Base-by-base conservation (phyloP, 2,797 vertebrate species). In the Anguilla megastoma region DNA sequence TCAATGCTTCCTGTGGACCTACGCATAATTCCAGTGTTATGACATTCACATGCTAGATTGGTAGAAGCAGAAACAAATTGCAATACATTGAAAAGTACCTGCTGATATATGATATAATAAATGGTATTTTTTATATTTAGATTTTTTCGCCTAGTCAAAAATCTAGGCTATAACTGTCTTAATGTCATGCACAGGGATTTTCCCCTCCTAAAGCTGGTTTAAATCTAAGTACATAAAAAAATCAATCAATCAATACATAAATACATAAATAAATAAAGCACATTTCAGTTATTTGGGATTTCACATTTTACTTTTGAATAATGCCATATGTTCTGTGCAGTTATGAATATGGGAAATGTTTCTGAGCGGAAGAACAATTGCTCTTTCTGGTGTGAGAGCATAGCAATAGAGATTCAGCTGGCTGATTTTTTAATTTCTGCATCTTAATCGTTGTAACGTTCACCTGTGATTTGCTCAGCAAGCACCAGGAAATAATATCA, bases 391-490 rank as follows among this genome's bases (percentile, higher is more conserved):
- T 24, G 24, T 82, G 45, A 50, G 52, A 50, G 56, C n/a, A 58
- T 36, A 16, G n/a, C 33, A 7, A 2, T 12, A 45, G 50, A 8
- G 10, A 36, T 54, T 85, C 48, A 41, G 21, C 30, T 88, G 91
- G 90, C 89, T 92, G 92, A 82, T 82, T 82, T 82, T 82, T 93
- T 89, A 90, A 93, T 92, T 94, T 92, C 91, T 92, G 90, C 91
- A 90, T 92, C 90, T 92, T 94, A 94, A 94, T 94, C 90, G 91
- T 87, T 48, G 45, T 50, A 82, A 80, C 33, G 80, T 91, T 92
- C 56, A 54, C 63, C 86, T 90, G 89, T 95, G 93, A 96, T 95
- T 94, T 95, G 91, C 89, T 89, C 90, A 90, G 91, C 89, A 87
- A 92, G 93, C 92, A 93, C 87, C 84, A 89, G 91, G 94, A 94